phyloP scores from a whole-genome alignment of 2,888 invertebrate genomes.

The Macroteleia sp. region DNA sequence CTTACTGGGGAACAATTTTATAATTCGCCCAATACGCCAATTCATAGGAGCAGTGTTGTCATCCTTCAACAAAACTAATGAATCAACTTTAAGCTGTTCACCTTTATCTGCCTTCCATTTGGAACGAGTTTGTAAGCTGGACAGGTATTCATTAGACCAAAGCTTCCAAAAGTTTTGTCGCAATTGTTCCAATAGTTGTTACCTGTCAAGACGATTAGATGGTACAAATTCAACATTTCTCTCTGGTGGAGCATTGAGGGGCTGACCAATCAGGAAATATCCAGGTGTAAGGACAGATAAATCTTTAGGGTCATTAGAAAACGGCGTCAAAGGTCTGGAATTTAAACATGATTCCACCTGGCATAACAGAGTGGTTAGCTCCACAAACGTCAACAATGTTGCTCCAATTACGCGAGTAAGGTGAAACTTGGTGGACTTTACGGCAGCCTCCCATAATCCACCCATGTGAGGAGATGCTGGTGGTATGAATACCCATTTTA shows the following conservation, averaged over 20 bases:
- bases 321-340: neutral
- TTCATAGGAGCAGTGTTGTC: neutral
- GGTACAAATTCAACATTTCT: neutral
- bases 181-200: neutral
- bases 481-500: neutral
- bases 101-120: neutral
- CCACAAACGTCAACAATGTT: neutral
- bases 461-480: neutral
- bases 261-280: neutral
- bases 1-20: neutral
- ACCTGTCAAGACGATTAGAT: neutral
- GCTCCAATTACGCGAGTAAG: neutral
- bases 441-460: neutral
- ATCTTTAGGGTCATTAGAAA: neutral
- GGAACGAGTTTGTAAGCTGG: neutral
- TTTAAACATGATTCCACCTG: conserved; percentile 2
- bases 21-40: conserved; percentile 10
- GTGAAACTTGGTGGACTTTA: neutral
- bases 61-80: neutral
- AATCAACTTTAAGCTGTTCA: neutral
- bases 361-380: neutral
- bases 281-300: neutral
- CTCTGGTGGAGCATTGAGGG: neutral
- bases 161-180: neutral
- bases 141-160: neutral